phyloP scores from a whole-genome alignment of 1,140 invertebrate species.

The Polypedilum pembai region DNA sequence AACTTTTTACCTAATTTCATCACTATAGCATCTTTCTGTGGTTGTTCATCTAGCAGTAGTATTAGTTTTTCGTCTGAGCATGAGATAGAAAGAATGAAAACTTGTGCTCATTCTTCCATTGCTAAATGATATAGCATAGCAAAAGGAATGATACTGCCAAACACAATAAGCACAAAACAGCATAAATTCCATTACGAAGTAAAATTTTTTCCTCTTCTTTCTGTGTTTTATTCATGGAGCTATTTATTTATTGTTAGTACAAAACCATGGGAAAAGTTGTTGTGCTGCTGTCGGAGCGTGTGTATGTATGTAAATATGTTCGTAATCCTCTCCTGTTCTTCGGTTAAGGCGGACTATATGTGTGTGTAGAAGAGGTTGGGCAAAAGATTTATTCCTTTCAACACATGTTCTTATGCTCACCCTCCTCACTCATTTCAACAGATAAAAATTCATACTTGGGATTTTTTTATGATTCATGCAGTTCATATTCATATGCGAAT shows the following conservation, averaged over 20 bases:
- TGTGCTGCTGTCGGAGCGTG: neutral
- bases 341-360: neutral
- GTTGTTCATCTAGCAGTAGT: neutral
- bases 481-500: slow-evolving; percentile 20
- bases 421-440: too few species aligned
- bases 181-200: neutral
- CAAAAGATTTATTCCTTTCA: slow-evolving; percentile 28
- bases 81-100: too few species aligned
- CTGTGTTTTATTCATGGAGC: slow-evolving; percentile 26
- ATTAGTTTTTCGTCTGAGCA: too few species aligned
- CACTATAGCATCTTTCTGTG: neutral
- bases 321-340: neutral
- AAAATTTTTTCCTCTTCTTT: neutral
- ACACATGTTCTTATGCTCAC: slow-evolving; percentile 22
- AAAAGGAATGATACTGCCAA: too few species aligned
- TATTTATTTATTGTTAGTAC: slow-evolving; percentile 27
- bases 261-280: neutral
- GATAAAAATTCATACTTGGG: neutral
- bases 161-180: too few species aligned
- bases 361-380: neutral
- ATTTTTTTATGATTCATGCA: neutral
- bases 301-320: slow-evolving; percentile 1
- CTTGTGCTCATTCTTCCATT: too few species aligned
- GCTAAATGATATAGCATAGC: too few species aligned
- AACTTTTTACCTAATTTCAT: neutral